Evolutionary conservation across 2,888 invertebrate genomes (phyloP).

Genomic region (Hetaerina titia): DNA sequence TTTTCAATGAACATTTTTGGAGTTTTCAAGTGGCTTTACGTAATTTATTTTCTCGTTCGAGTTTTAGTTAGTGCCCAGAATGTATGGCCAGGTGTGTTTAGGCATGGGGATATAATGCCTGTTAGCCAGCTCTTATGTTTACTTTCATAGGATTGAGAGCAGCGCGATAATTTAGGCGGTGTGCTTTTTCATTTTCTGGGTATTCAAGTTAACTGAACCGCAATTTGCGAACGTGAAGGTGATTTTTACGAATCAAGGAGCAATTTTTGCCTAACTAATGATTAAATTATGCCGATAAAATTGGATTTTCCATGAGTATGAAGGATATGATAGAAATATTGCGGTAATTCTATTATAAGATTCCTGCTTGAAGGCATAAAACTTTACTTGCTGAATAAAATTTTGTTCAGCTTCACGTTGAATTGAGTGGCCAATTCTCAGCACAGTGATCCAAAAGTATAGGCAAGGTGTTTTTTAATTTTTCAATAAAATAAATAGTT

Average conservation of each 20-base stretch:
- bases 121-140: not conserved
- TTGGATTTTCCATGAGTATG: no score
- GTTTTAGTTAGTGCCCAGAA: not conserved
- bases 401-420: no score
- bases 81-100: not conserved
- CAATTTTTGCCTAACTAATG: not conserved
- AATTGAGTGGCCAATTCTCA: no score
- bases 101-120: not conserved
- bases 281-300: not conserved
- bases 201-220: not conserved
- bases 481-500: no score
- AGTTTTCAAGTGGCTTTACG: not conserved
- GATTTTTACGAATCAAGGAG: not conserved
- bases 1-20: not conserved
- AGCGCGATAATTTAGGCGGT: not conserved
- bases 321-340: no score
- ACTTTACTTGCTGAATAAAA: no score
- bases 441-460: no score
- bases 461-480: no score
- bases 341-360: no score
- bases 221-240: not conserved
- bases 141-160: not conserved
- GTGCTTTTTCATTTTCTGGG: not conserved
- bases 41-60: not conserved
- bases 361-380: no score